Evolutionary conservation across 2,113 vertebrate genomes (phyloP).

Genomic region (rabbit (Oryctolagus cuniculus)): DNA sequence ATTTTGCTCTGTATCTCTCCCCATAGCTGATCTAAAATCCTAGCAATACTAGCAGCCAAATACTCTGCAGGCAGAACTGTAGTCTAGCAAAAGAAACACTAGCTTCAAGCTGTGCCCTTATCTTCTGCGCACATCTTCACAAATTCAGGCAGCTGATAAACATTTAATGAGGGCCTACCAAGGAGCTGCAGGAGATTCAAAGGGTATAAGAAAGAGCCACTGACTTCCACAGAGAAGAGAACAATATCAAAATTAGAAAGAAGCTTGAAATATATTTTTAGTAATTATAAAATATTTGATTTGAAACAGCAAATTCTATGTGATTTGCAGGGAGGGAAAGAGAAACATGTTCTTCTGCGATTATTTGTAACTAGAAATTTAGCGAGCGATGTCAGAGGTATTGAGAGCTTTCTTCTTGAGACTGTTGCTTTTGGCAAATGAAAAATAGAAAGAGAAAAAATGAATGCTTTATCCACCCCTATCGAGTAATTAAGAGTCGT

Average conservation of each 20-base stretch:
- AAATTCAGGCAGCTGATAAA: constrained; percentile 28
- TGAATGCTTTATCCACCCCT: neutral
- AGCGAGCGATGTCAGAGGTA: neutral
- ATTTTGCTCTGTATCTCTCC: neutral
- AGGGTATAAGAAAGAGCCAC: neutral
- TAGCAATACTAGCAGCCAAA: constrained; percentile 20
- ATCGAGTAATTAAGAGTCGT: neutral
- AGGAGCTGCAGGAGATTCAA: neutral
- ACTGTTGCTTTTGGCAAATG: neutral
- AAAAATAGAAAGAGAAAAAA: neutral
- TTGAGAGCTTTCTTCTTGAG: neutral
- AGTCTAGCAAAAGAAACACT: neutral
- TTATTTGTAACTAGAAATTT: neutral
- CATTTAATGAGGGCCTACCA: constrained; percentile 46
- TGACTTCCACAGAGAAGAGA: neutral
- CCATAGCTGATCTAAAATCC: constrained; percentile 24
- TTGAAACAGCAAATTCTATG: neutral
- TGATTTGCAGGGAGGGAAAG: neutral
- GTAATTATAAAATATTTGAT: constrained; percentile 21
- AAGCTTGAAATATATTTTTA: neutral
- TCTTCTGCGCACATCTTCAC: constrained; percentile 33
- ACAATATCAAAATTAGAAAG: neutral
- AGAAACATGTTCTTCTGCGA: neutral
- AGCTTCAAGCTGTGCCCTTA: constrained; percentile 58
- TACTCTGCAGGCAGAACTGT: constrained; percentile 3